phyloP scores from a whole-genome alignment of 2,113 vertebrate genomes.

The Theristicus caerulescens region DNA sequence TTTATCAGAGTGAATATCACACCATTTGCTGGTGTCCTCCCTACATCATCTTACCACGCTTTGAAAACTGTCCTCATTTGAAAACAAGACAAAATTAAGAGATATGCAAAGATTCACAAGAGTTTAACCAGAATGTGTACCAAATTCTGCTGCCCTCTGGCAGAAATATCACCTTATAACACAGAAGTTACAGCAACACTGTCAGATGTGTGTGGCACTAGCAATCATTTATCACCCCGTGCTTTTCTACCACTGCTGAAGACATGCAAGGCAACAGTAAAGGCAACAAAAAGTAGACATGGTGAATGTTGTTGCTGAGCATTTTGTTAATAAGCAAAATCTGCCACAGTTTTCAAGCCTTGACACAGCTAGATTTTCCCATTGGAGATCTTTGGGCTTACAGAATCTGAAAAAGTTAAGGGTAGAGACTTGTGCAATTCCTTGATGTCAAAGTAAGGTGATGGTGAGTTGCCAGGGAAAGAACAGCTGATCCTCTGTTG shows the following conservation, averaged over 20 bases:
- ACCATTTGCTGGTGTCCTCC: accelerated
- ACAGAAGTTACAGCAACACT: not conserved
- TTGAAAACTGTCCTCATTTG: not conserved
- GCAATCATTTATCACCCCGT: not conserved
- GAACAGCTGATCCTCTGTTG: not conserved
- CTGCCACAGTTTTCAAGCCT: not conserved
- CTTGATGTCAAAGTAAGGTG: not conserved
- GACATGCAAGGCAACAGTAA: not conserved
- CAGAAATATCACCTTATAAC: not conserved
- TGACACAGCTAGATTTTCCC: not conserved
- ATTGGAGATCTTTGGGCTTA: not conserved
- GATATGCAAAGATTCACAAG: not conserved
- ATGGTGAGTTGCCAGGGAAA: not conserved
- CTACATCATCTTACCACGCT: accelerated
- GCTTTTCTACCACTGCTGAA: not conserved
- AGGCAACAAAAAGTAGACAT: not conserved
- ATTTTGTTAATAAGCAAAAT: not conserved
- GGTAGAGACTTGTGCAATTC: not conserved
- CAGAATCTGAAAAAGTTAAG: not conserved
- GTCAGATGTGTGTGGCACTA: not conserved
- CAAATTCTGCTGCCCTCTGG: not conserved
- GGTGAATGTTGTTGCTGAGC: not conserved
- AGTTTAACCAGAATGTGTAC: not conserved
- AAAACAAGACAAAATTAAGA: not conserved
- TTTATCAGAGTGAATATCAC: not conserved